phyloP scores from a whole-genome alignment of 2,797 vertebrate genomes.

The Malurus splendens region DNA sequence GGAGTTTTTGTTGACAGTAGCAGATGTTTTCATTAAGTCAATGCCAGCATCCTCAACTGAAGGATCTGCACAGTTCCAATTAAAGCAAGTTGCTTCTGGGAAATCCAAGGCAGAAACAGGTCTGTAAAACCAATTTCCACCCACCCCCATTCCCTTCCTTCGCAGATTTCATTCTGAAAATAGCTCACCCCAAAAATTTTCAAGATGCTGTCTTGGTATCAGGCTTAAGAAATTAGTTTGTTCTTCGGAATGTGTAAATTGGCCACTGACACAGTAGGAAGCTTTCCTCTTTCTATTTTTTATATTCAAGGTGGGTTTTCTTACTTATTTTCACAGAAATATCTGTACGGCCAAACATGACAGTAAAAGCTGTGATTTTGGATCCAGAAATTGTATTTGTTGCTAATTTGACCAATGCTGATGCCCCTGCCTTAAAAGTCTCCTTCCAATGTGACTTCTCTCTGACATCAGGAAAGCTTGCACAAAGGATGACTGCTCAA shows the following conservation, averaged over 20 bases:
- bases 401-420: conserved; percentile 83
- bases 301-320: rapidly evolving
- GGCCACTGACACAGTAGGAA: background rate
- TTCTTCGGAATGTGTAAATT: background rate
- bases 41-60: conserved; percentile 63
- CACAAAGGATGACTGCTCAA: conserved; percentile 78
- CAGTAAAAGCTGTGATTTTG: conserved; percentile 79
- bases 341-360: conserved; percentile 57
- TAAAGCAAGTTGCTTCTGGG: conserved; percentile 70
- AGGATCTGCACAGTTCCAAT: conserved; percentile 68
- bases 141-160: background rate
- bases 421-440: conserved; percentile 85
- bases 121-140: conserved; percentile 19
- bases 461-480: conserved; percentile 63
- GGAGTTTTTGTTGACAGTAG: conserved; percentile 91
- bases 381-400: conserved; percentile 96
- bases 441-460: conserved; percentile 86
- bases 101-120: conserved; percentile 65
- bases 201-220: background rate
- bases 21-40: conserved; percentile 91
- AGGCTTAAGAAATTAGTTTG: background rate
- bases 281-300: background rate
- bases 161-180: background rate
- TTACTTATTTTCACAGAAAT: conserved; percentile 48
- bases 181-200: background rate